Evolutionary conservation across 2,888 invertebrate species (phyloP).

Genomic region (Drosophila neotestacea): DNA sequence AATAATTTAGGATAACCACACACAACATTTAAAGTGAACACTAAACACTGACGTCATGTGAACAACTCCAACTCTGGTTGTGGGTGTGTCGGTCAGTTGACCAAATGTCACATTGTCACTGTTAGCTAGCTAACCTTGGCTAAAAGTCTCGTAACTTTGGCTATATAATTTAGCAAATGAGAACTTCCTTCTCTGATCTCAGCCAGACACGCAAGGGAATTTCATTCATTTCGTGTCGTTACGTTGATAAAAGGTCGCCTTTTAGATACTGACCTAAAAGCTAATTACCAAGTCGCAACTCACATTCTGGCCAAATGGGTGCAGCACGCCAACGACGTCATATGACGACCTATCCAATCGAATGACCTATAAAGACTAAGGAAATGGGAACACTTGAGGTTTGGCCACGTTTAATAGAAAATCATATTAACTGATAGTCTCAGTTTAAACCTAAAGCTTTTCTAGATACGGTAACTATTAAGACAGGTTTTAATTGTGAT

Average conservation of each 20-base stretch:
- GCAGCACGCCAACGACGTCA: slow-evolving; percentile 30
- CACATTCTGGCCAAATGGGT: slow-evolving; percentile 47
- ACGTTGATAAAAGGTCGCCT: slow-evolving; percentile 50
- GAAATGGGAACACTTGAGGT: slow-evolving; percentile 24
- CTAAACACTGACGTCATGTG: slow-evolving; percentile 44
- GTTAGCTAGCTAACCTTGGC: slow-evolving; percentile 48
- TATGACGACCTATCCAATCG: slow-evolving; percentile 48
- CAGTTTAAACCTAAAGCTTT: neutral
- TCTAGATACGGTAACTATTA: neutral
- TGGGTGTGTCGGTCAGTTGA: slow-evolving; percentile 35
- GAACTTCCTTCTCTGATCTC: slow-evolving; percentile 34
- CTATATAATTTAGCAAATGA: slow-evolving; percentile 40
- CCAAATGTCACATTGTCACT: slow-evolving; percentile 46
- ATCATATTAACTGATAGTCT: neutral
- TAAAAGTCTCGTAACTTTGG: slow-evolving; percentile 36
- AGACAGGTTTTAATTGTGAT: too few relatives aligned
- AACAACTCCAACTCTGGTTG: slow-evolving; percentile 24
- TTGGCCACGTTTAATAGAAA: neutral
- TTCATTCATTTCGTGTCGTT: slow-evolving; percentile 19
- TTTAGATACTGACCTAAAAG: slow-evolving; percentile 57
- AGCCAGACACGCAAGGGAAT: slow-evolving; percentile 66
- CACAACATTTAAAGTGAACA: slow-evolving; percentile 6
- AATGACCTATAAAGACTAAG: slow-evolving; percentile 41
- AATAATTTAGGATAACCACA: slow-evolving; percentile 6
- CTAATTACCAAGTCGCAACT: slow-evolving; percentile 48